These are phyloP conservation scores for Ophioninae sp. DNA, from an alignment of 2,888 invertebrate species.

Conservation along the genomic window DNA sequence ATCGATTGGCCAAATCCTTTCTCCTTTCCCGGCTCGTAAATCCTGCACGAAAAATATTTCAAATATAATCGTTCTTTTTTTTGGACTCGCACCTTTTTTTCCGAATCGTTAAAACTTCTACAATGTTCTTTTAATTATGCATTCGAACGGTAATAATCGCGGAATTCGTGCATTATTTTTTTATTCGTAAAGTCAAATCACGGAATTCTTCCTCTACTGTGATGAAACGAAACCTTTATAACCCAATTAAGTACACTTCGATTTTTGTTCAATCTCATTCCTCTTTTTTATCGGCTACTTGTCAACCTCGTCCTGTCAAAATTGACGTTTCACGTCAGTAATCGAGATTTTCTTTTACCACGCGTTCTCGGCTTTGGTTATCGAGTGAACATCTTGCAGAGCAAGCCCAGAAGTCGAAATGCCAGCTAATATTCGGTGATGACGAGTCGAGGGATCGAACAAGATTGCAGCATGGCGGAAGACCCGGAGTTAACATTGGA, in stretches of 20 bases:
- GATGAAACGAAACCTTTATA: not conserved
- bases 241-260: conserved; percentile 2
- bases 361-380: not conserved
- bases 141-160: not conserved
- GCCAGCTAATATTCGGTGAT: not conserved
- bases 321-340: conserved; percentile 40
- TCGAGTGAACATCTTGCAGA: not conserved
- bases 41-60: conserved; percentile 79
- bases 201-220: not conserved
- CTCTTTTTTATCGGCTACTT: conserved; percentile 19
- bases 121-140: not conserved
- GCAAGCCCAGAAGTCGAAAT: not conserved
- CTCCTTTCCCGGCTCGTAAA: conserved; percentile 90
- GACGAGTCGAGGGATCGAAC: not conserved
- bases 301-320: conserved; percentile 58
- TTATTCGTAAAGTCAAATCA: not conserved
- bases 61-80: not conserved
- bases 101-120: not conserved
- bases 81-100: not conserved
- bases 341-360: conserved; percentile 23
- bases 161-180: not conserved
- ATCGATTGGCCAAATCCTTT: conserved; percentile 97
- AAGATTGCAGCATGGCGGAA: conserved; percentile 56
- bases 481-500: conserved; percentile 70
- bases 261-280: not conserved